Evolutionary conservation across 35 echinoderm and acorn worm genomes (phyloP).

Genomic region (Holothuria glaberrima): DNA sequence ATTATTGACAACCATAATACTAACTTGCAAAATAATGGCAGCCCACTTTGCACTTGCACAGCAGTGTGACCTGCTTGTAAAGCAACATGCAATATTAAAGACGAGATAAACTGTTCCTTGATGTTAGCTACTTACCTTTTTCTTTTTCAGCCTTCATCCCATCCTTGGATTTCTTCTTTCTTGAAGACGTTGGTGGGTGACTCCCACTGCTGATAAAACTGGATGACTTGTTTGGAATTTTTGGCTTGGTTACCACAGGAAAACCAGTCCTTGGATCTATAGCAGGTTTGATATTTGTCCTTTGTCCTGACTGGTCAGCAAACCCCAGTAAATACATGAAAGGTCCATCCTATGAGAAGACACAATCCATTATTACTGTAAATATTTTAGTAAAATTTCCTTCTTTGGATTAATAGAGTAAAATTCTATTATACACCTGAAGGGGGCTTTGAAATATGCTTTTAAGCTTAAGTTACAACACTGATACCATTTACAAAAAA

Average conservation of each 20-base stretch:
- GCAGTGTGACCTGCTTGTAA: too few species aligned
- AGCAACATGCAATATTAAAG: too few species aligned
- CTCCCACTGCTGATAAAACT: background rate
- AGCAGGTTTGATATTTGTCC: slow-evolving; percentile 31
- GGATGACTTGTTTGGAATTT: slow-evolving; percentile 10
- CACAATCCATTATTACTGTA: too few species aligned
- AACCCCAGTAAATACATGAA: slow-evolving; percentile 60
- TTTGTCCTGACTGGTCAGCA: slow-evolving; percentile 32
- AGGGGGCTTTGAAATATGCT: too few species aligned
- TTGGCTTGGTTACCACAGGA: slow-evolving; percentile 25
- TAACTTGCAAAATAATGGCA: too few species aligned
- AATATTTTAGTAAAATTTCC: too few species aligned
- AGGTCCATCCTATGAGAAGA: slow-evolving; percentile 65
- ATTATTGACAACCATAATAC: too few species aligned
- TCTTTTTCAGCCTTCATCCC: slow-evolving; percentile 67
- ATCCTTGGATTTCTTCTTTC: slow-evolving; percentile 55
- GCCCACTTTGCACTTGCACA: too few species aligned
- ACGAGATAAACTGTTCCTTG: background rate
- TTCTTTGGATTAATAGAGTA: too few species aligned
- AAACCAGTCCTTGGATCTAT: slow-evolving; percentile 29
- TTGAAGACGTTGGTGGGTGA: slow-evolving; percentile 2
- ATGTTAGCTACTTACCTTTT: slow-evolving; percentile 56
- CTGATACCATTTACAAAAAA: too few species aligned
- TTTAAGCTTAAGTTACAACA: too few species aligned
- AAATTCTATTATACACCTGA: too few species aligned